phyloP scores from a whole-genome alignment of 2,888 invertebrate species.

The Apomyelois bistriatella region DNA sequence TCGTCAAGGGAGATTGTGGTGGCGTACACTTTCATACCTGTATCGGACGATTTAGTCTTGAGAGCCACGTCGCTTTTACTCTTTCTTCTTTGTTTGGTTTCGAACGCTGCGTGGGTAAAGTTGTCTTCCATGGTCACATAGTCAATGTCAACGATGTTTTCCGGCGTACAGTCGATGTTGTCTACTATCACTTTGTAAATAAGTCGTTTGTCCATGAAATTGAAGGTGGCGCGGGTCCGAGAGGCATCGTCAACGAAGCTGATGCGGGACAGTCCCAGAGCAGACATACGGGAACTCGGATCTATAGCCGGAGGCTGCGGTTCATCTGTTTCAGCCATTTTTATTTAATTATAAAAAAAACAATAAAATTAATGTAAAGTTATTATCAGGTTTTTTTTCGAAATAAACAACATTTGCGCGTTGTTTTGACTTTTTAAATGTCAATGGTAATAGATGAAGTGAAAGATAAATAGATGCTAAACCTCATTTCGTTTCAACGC shows the following conservation, averaged over 20 bases:
- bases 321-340: background rate
- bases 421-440: background rate
- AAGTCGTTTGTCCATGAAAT: constrained; percentile 52
- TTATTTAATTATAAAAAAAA: background rate
- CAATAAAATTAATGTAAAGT: background rate
- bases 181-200: constrained; percentile 43
- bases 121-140: constrained; percentile 54
- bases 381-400: background rate
- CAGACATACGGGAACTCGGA: background rate
- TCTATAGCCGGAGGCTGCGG: background rate
- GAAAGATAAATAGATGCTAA: too few species aligned
- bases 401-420: background rate
- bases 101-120: constrained; percentile 60
- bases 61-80: constrained; percentile 41
- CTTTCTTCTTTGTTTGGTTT: constrained; percentile 33
- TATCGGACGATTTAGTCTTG: constrained; percentile 41
- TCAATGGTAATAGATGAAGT: too few species aligned
- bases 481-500: too few species aligned
- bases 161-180: constrained; percentile 53
- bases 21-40: constrained; percentile 61
- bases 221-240: constrained; percentile 31
- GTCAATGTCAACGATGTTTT: constrained; percentile 45
- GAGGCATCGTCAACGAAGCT: constrained; percentile 28
- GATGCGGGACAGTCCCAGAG: constrained; percentile 18
- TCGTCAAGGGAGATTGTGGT: constrained; percentile 75